A percentile compares a stretch with the other conserved stretches of the same genome.
Evolutionary conservation across 1,140 invertebrate genomes (phyloP).

Genomic region (Stegodyphus dumicola): DNA sequence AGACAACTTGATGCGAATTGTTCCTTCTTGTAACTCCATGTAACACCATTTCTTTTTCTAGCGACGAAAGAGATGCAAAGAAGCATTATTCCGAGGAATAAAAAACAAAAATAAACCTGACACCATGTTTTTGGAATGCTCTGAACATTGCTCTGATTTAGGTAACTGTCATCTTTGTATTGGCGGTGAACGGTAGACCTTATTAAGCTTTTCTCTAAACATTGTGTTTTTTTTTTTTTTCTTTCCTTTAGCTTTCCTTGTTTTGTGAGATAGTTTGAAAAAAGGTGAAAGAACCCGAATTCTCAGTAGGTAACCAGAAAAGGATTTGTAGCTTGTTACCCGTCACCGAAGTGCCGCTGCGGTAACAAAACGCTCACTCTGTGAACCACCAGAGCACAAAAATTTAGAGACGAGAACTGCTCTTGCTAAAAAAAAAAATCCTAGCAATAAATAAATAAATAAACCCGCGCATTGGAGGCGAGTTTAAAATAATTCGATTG

Average conservation of each 20-base stretch:
- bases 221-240: slow-evolving; percentile 4
- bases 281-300: slow-evolving; percentile 17
- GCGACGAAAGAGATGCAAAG: background rate
- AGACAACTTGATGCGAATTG: background rate
- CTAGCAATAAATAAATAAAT: slow-evolving; percentile 11
- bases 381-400: slow-evolving; percentile 40
- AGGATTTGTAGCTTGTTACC: slow-evolving; percentile 59
- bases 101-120: slow-evolving; percentile 9
- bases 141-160: slow-evolving; percentile 7
- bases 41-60: background rate
- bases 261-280: background rate
- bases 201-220: slow-evolving; percentile 37
- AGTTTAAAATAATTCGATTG: slow-evolving; percentile 61
- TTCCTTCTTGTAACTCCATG: background rate
- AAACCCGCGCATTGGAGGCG: slow-evolving; percentile 58
- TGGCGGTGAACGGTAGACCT: slow-evolving; percentile 23
- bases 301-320: slow-evolving; percentile 46
- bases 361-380: slow-evolving; percentile 51
- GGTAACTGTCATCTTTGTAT: slow-evolving; percentile 34
- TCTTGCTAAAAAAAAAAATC: slow-evolving; percentile 20
- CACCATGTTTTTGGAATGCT: slow-evolving; percentile 20
- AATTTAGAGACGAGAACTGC: slow-evolving; percentile 39
- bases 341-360: slow-evolving; percentile 54
- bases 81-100: background rate
- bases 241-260: background rate